Conservation (phyloP, 2,797 vertebrate genomes). For the Nothura maculosa region DNA sequence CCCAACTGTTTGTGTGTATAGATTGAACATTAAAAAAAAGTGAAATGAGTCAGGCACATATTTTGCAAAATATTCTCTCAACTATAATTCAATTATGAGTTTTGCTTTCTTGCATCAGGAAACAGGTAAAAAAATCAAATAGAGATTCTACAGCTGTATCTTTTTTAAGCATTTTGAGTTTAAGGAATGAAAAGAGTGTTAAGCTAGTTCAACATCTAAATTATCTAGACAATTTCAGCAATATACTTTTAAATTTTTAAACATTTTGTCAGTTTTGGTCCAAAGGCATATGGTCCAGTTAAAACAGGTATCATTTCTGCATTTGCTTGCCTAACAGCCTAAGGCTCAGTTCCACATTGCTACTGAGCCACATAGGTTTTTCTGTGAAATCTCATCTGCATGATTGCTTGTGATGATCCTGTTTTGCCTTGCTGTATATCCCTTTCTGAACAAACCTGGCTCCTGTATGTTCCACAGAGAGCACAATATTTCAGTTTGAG, state of each 20-base stretch:
- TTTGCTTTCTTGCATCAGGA: background rate
- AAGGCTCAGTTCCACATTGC: background rate
- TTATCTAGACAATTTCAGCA: background rate
- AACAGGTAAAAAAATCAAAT: background rate
- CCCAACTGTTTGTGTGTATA: background rate
- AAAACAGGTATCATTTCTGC: background rate
- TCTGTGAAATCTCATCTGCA: background rate
- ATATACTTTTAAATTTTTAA: background rate
- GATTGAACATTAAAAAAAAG: background rate
- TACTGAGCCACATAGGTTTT: background rate
- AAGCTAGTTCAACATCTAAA: background rate
- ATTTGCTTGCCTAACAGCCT: background rate
- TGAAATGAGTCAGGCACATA: background rate
- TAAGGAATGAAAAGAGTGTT: background rate
- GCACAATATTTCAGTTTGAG: background rate
- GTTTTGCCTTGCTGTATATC: background rate
- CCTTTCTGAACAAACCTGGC: background rate
- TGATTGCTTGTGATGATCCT: background rate
- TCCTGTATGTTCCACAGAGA: background rate
- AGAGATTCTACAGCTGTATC: background rate
- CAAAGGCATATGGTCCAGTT: background rate
- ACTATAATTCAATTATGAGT: background rate
- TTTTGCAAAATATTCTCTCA: background rate
- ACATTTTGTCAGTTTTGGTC: background rate
- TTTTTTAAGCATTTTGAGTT: background rate